Base-by-base conservation (phyloP, 2,797 vertebrate genomes). In the Antrozous pallidus region DNA sequence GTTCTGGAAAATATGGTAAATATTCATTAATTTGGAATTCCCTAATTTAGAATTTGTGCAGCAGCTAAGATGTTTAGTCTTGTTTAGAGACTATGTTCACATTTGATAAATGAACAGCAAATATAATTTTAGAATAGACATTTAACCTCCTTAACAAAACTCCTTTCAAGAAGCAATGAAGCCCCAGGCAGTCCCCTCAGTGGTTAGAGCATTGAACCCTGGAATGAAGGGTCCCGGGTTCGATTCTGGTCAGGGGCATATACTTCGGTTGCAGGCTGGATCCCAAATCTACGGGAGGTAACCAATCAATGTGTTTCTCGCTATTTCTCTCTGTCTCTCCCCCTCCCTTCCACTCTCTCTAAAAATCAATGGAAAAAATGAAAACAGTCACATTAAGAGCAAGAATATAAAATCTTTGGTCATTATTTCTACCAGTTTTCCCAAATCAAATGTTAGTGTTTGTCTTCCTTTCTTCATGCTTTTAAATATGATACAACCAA, bases 1-100 rank as follows among this genome's bases (percentile, higher is more conserved):
- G 22, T 79, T 78, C 71, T 83, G 33, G n/a, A 92, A 94, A 90
- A 51, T 65, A 79, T 3, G 70, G 36, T 87, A 86, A 71, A 69
- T 84, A 45, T 49, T 91, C 31, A 67, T 84, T 88, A 20, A 77
- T 87, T 77, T 84, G 77, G 83, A 94, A 87, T 69, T 12, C 18
- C 40, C 77, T 92, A 69, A 88, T 75, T 93, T 90, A 85, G 69
- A 85, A 88, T 86, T 85, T 86, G 61, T 87, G 9, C 51, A 79
- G 63, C 42, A 58, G 8, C 24, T 93, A 71, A 74, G 49, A 70
- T 81, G 11, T 88, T 92, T 74, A 49, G 2, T 92, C 67, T 75
- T 81, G 9, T 90, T 78, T 65, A 83, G 83, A 92, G 94, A 91
- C 75, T 81, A 63, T 82, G 42, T 51, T 54, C 28, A 88, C 14